These are phyloP conservation scores for Drepanosiphum platanoidis DNA, from an alignment of 2,888 invertebrate genomes.

Conservation along the genomic window DNA sequence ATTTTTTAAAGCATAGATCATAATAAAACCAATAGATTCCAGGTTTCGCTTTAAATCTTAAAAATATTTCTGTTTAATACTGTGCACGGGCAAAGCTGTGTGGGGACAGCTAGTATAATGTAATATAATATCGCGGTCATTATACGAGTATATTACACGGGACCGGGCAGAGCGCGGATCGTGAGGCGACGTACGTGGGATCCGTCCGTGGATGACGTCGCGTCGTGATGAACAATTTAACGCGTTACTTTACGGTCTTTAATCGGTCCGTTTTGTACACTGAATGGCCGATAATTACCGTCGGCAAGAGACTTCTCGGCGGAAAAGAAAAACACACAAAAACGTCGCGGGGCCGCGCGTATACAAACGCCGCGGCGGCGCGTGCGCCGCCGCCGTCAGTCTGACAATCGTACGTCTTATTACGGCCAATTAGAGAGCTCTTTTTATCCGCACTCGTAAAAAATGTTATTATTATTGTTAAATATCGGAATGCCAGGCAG, in stretches of 20 bases:
- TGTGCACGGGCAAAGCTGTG: too few relatives aligned
- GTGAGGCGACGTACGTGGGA: slow-evolving; percentile 5
- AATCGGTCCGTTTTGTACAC: not conserved
- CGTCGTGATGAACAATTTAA: slow-evolving; percentile 38
- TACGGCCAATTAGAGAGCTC: slow-evolving; percentile 56
- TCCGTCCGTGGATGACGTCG: not conserved
- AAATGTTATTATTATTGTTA: slow-evolving; percentile 28
- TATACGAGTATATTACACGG: too few relatives aligned
- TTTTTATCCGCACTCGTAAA: slow-evolving; percentile 2
- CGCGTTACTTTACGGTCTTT: slow-evolving; percentile 35
- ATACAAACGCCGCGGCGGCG: slow-evolving; percentile 39
- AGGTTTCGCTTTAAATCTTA: too few relatives aligned
- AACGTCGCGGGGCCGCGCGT: slow-evolving; percentile 15
- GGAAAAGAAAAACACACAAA: not conserved
- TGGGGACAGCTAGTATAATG: too few relatives aligned
- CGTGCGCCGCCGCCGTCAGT: slow-evolving; percentile 12
- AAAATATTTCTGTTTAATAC: too few relatives aligned
- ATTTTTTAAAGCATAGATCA: too few relatives aligned
- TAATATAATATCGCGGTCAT: too few relatives aligned
- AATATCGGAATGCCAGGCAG: slow-evolving; percentile 22
- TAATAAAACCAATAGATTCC: too few relatives aligned
- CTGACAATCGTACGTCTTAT: slow-evolving; percentile 38
- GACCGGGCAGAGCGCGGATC: not conserved
- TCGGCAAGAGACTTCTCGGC: not conserved
- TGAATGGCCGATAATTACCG: slow-evolving; percentile 31